phyloP scores from a whole-genome alignment of 2,113 vertebrate species.

The Illadopsis cleaveri region DNA sequence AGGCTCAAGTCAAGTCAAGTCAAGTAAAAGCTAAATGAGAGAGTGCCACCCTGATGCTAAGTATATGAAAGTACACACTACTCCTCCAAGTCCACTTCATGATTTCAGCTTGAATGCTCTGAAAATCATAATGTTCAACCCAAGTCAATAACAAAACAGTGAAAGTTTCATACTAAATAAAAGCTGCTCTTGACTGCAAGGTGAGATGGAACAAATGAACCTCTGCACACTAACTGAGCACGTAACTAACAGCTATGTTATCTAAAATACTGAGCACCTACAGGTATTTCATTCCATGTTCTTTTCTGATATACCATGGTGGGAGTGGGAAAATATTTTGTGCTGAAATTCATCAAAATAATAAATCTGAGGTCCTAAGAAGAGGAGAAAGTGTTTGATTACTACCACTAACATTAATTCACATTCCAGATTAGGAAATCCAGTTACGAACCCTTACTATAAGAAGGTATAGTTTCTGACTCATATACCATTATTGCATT shows the following conservation, averaged over 20 bases:
- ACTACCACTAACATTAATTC: neutral
- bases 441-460: neutral
- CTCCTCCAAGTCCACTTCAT: neutral
- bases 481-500: neutral
- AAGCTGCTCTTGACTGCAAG: neutral
- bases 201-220: neutral
- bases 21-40: neutral
- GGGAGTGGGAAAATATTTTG: neutral
- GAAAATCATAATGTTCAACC: neutral
- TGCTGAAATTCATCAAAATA: neutral
- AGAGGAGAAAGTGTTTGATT: neutral
- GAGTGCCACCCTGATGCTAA: neutral
- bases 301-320: neutral
- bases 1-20: neutral
- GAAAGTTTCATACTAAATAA: neutral
- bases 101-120: neutral
- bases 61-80: neutral
- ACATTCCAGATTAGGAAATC: neutral
- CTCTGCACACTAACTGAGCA: neutral
- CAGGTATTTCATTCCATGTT: neutral
- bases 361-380: neutral
- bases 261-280: neutral
- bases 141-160: neutral
- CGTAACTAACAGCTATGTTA: neutral
- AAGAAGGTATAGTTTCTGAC: neutral